A percentile compares a stretch with the other conserved stretches of the same genome.
phyloP scores from a whole-genome alignment of 2,113 vertebrate species.

The Cynopterus brachyotis region DNA sequence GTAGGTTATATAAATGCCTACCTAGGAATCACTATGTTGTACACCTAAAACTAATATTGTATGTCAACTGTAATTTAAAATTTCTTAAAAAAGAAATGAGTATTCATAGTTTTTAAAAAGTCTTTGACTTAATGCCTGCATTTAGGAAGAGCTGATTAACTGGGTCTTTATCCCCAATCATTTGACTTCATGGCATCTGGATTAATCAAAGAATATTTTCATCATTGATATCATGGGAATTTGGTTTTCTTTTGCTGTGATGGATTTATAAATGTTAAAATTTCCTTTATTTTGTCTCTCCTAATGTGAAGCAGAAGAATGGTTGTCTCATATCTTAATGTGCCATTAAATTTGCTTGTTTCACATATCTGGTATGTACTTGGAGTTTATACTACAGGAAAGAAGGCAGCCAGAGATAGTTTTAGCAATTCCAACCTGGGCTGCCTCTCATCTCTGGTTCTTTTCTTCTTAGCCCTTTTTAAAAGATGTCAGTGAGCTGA shows the following conservation, averaged over 20 bases:
- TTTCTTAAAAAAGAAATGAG: no score
- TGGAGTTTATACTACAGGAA: not conserved
- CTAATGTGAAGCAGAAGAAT: not conserved
- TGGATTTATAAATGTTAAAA: not conserved
- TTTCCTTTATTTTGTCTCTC: not conserved
- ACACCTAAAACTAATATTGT: no score
- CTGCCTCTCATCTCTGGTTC: not conserved
- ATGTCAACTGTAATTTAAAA: no score
- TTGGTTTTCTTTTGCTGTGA: not conserved
- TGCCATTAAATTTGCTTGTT: not conserved
- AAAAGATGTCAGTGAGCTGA: constrained; percentile 89
- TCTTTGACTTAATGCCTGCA: not conserved
- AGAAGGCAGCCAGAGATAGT: not conserved
- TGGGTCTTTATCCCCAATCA: not conserved
- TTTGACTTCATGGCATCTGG: not conserved
- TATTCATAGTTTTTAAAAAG: no score
- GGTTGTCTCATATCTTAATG: not conserved
- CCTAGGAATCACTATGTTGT: no score
- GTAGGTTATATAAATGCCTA: no score
- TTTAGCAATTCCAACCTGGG: not conserved
- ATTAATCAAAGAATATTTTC: not conserved
- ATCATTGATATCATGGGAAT: not conserved
- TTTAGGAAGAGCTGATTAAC: not conserved
- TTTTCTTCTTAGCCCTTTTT: constrained; percentile 81
- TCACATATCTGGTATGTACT: not conserved